These are phyloP conservation scores for Sebastes iracundus DNA, from an alignment of 2,797 vertebrate genomes.

Conservation along the genomic window DNA sequence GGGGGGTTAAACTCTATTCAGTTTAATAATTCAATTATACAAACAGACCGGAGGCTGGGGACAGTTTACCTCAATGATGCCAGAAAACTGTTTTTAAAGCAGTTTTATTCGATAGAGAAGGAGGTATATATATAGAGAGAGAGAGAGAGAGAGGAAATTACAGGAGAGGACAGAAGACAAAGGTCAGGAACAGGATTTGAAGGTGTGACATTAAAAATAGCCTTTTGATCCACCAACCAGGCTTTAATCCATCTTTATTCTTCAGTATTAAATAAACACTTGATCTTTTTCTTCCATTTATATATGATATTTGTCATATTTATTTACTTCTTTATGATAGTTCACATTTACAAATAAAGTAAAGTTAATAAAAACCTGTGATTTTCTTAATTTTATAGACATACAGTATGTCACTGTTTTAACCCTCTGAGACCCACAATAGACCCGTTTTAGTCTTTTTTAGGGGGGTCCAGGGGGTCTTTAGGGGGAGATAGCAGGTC, in stretches of 20 bases:
- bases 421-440: too few relatives aligned
- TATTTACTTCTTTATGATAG: too few relatives aligned
- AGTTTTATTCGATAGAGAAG: conserved; percentile 18
- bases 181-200: neutral
- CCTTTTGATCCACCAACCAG: neutral
- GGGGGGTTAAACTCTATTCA: neutral
- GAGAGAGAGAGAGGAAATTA: conserved; percentile 24
- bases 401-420: too few relatives aligned
- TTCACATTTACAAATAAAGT: too few relatives aligned
- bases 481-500: too few relatives aligned
- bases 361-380: too few relatives aligned
- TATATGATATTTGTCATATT: too few relatives aligned
- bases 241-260: neutral
- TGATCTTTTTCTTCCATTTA: neutral
- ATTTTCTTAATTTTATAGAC: too few relatives aligned
- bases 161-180: neutral
- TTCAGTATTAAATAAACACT: neutral
- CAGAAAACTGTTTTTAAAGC: conserved; percentile 13
- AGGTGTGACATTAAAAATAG: neutral
- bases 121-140: neutral
- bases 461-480: fast-evolving
- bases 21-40: conserved; percentile 49
- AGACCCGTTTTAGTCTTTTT: too few relatives aligned
- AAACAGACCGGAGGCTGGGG: neutral
- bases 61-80: neutral